Evolutionary conservation across 2,888 invertebrate genomes (phyloP).

Genomic region (Acanthosepion pharaonis): DNA sequence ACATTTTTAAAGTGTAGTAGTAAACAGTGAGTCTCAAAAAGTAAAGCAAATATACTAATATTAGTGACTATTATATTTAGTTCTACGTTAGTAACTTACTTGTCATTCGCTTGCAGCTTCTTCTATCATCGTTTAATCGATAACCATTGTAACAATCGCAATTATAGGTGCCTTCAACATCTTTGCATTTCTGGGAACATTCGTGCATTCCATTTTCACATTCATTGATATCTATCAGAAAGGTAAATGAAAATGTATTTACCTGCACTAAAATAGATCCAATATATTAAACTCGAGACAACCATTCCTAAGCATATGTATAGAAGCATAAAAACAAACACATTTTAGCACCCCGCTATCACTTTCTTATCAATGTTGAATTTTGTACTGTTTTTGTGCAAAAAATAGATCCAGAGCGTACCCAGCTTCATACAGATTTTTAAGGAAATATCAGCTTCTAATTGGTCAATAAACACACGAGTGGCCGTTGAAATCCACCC

Average conservation of each 20-base stretch:
- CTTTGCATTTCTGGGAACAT: slow-evolving; percentile 43
- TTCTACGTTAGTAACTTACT: neutral
- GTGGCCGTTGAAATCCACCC: too few species aligned
- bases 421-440: too few species aligned
- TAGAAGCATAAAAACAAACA: neutral
- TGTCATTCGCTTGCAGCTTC: slow-evolving; percentile 43
- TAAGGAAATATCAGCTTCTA: too few species aligned
- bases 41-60: neutral
- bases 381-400: too few species aligned
- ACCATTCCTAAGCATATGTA: neutral
- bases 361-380: too few species aligned
- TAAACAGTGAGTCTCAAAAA: neutral
- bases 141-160: slow-evolving; percentile 48
- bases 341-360: neutral
- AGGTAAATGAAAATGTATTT: neutral
- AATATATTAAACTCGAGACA: neutral
- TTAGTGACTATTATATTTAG: too few species aligned
- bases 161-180: slow-evolving; percentile 47
- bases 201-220: slow-evolving; percentile 34
- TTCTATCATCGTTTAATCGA: slow-evolving; percentile 45
- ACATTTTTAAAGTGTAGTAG: too few species aligned
- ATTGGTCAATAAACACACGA: too few species aligned
- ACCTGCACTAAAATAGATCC: neutral
- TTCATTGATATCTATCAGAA: slow-evolving; percentile 24
- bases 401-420: too few species aligned